Evolutionary conservation across 2,888 invertebrate species (phyloP), one percentile per base, ranked within the genome.

Genomic region (Diploptera punctata): DNA sequence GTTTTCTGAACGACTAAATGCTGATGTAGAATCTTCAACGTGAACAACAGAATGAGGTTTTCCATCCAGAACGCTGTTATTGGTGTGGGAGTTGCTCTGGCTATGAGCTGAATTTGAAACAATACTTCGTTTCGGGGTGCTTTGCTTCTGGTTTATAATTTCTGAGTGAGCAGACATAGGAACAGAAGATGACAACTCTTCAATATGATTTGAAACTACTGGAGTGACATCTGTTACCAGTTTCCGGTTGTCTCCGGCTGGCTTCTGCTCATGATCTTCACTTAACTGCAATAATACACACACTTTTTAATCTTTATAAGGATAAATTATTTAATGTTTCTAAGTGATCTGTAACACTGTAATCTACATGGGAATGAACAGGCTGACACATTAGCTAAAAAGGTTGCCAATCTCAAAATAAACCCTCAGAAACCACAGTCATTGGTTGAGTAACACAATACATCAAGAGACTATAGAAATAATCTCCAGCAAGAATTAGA

Each of bases 41-140:
- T 91, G 89, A 18, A 91, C 89, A 73, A 91, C 86, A 75, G 91
- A 91, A 85, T 91, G 91, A 78, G 90, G 87, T 69, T 78, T 80
- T 7, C 78, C 76, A 1, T 80, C 79, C 72, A 78, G 80, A 0
- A 79, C 76, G 26, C 71, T 79, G 44, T 78, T 79, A 71, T 74
- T 77, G 5, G 81, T 78, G 67, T 84, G 81, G 67, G 65, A 43
- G 31, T 62, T 67, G 31, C 60, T 67, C 16, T 43, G 67, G 7
- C 31, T 49, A 43, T 67, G 57, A 16, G 33, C 38, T 18, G 74
- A 31, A 16, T 60, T 29, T 16, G 38, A 19, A 18, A 60, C 33
- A 18, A 29, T 33, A 29, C 31, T 33, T 13, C 72, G 70, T 71
- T 71, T 74, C 1, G 74, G 74, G n/a, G 74, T 72, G 49, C 49